Evolutionary conservation across 2,797 vertebrate species (phyloP).

Genomic region (Coranthus polyacanthus): DNA sequence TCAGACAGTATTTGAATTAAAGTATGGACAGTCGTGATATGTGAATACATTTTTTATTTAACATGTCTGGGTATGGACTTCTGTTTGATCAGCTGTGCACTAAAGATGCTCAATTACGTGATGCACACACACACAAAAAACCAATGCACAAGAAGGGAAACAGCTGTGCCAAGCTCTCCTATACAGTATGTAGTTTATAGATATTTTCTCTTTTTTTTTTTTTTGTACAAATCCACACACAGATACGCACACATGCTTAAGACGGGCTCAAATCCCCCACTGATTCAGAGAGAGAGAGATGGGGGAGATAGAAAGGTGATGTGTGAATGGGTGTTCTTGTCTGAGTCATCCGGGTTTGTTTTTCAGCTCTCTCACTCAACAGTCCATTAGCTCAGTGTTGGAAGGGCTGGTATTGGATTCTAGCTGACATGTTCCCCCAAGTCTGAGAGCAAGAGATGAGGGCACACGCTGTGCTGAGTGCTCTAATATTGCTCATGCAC

Average conservation of each 20-base stretch:
- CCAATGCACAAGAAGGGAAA: conserved; percentile 21
- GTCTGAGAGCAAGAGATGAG: conserved; percentile 78
- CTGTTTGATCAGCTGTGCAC: conserved; percentile 14
- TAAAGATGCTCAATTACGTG: neutral
- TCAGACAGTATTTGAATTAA: conserved; percentile 7
- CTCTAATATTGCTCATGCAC: conserved; percentile 61
- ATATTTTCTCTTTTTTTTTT: conserved; percentile 67
- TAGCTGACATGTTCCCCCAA: conserved; percentile 78
- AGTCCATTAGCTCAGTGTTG: conserved; percentile 82
- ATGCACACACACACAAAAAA: conserved; percentile 20
- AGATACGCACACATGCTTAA: conserved; percentile 34
- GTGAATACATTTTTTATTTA: neutral
- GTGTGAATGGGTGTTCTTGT: conserved; percentile 78
- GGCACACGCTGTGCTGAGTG: conserved; percentile 74
- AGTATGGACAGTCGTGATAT: conserved; percentile 20
- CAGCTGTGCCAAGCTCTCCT: conserved; percentile 30
- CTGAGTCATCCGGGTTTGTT: conserved; percentile 79
- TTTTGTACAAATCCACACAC: conserved; percentile 21
- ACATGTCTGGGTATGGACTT: neutral
- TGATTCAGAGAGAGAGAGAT: conserved; percentile 33
- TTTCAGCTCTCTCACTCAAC: conserved; percentile 78
- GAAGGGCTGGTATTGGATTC: conserved; percentile 78
- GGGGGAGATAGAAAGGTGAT: conserved; percentile 63
- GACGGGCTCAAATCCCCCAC: conserved; percentile 48
- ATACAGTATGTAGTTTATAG: conserved; percentile 64